A percentile compares a stretch with the other conserved stretches of the same genome.
Evolutionary conservation across 2,797 vertebrate genomes (phyloP).

Genomic region (Serranus cabrilla): DNA sequence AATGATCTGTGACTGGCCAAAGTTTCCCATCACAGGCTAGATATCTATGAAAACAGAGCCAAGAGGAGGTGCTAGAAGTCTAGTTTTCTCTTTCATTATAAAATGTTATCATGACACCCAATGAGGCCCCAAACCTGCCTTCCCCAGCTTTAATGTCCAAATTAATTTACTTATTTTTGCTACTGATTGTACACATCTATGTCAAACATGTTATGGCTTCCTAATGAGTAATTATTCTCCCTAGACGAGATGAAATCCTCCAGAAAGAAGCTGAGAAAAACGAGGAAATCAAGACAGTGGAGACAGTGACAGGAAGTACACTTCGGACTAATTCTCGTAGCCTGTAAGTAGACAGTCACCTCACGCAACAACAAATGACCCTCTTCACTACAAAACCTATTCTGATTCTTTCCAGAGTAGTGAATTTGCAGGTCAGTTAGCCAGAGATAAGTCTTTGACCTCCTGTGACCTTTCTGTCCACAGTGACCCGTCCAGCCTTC

Average conservation of each 20-base stretch:
- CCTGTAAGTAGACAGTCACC: constrained; percentile 64
- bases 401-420: not conserved
- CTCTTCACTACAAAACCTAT: no score
- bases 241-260: constrained; percentile 80
- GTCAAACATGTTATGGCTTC: not conserved
- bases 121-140: no score
- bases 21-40: no score
- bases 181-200: not conserved
- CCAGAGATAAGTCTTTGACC: not conserved
- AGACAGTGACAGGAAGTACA: constrained; percentile 66
- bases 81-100: no score
- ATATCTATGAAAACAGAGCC: no score
- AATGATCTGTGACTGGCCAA: no score
- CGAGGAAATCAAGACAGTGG: constrained; percentile 71
- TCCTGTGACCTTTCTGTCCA: constrained; percentile 15
- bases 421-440: not conserved
- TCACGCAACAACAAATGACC: not conserved
- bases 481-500: constrained; percentile 34
- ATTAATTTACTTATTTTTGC: not conserved
- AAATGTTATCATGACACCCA: no score
- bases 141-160: no score
- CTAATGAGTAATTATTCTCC: not conserved
- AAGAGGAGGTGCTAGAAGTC: no score
- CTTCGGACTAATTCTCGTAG: constrained; percentile 6
- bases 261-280: constrained; percentile 74